These are phyloP conservation scores for Adrianichthys oophorus DNA, from an alignment of 2,797 vertebrate species.

Conservation along the genomic window DNA sequence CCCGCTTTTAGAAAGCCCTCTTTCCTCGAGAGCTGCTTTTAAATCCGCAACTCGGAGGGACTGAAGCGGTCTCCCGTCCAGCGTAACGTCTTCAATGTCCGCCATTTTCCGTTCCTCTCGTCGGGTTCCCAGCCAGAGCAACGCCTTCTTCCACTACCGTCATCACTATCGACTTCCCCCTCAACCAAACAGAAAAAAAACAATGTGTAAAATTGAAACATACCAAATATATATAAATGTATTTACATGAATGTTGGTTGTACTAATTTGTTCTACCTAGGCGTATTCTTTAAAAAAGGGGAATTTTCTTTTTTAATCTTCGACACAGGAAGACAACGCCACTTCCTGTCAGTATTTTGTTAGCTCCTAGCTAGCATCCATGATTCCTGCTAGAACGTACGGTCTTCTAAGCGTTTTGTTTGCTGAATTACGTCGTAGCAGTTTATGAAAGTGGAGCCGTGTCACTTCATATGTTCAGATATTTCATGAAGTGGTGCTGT, in stretches of 20 bases:
- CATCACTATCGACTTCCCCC: slow-evolving; percentile 59
- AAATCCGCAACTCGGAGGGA: slow-evolving; percentile 91
- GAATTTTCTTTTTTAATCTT: too few relatives aligned
- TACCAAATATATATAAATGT: accelerated
- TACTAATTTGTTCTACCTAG: too few relatives aligned
- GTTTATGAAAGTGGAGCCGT: background rate
- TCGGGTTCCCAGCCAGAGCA: slow-evolving; percentile 68
- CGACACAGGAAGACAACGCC: too few relatives aligned
- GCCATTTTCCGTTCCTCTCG: slow-evolving; percentile 89
- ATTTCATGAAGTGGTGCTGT: background rate
- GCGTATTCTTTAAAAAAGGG: too few relatives aligned
- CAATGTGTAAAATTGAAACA: accelerated
- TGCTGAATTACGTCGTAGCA: too few relatives aligned
- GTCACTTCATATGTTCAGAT: background rate
- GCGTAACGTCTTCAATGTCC: slow-evolving; percentile 96
- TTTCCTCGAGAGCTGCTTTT: slow-evolving; percentile 89
- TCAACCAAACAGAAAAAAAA: slow-evolving; percentile 9
- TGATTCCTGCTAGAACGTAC: too few relatives aligned
- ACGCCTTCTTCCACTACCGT: slow-evolving; percentile 74
- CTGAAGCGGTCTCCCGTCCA: slow-evolving; percentile 95
- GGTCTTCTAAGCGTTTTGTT: too few relatives aligned
- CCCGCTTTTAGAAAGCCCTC: slow-evolving; percentile 90
- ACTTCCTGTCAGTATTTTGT: too few relatives aligned
- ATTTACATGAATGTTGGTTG: background rate
- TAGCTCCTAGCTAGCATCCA: too few relatives aligned